Base-by-base conservation (phyloP, 2,113 vertebrate genomes). In the Bambusicola thoracicus region DNA sequence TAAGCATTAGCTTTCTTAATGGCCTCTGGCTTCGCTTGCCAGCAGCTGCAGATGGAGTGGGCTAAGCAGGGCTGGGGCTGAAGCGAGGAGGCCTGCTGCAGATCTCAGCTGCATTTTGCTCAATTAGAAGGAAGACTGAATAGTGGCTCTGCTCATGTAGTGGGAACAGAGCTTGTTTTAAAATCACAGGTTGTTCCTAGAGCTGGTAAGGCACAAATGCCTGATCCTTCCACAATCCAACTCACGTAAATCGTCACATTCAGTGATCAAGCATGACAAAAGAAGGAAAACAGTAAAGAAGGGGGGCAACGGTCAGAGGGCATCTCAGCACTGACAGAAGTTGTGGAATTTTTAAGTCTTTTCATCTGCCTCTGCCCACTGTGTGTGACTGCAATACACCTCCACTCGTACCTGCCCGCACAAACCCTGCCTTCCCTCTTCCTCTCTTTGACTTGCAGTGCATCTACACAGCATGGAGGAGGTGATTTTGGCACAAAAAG, bases 1-100 rank as follows among this genome's bases (percentile, higher is more conserved):
- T 93, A 94, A 91, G 94, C 92, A 93, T 96, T 94, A 95, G 96
- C 92, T 94, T 95, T 93, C 94, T 90, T 95, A 97, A 96, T 96
- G 92, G 95, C 74, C 85, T 95, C 93, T 94, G 89, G 73, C 82
- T 94, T 95, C 65, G 68, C 79, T 93, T 97, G 93, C 96, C 96
- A 97, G 94, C 73, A 88, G 61, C 93, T 96, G 94, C 95, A 96
- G 94, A 94, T 95, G 94, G 89, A 95, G 83, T 40, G 32, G 95
- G 91, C 86, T 92, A 94, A 87, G 93, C 87, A 92, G 95, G 66
- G 72, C 86, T 74, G 93, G 48, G 88, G 40, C 91, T 94, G 79
- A 73, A 40, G 70, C 5, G 1, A 30, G 19, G 72, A 65, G 95
- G 30, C 73, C 91, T 87, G 68, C 51, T 82, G 93, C 59, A 94